Percentiles rank a stretch among this genome's conserved stretches.
These are phyloP conservation scores for Oscheius onirici DNA, from an alignment of 2,888 invertebrate species.

Conservation along the genomic window DNA sequence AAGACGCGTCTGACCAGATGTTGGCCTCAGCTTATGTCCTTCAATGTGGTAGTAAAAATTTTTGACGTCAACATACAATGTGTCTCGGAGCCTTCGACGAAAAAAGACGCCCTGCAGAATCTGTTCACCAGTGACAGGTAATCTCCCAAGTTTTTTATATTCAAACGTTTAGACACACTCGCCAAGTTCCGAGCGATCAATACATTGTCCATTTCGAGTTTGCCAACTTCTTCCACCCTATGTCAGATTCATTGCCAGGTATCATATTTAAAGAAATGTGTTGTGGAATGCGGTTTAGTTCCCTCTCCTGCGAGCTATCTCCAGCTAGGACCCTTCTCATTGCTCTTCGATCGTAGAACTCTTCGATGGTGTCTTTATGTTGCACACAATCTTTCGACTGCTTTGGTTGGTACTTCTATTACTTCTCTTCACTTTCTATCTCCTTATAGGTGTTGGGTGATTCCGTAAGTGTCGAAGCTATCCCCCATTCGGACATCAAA, in stretches of 20 bases:
- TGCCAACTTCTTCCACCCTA: constrained; percentile 91
- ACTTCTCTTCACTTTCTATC: neutral
- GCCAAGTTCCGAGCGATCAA: constrained; percentile 83
- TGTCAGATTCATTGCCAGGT: constrained; percentile 74
- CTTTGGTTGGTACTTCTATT: constrained; percentile 41
- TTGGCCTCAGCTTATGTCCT: constrained; percentile 65
- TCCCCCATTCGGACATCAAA: constrained; percentile 79
- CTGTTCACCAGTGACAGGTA: constrained; percentile 76
- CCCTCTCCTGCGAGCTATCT: constrained; percentile 92
- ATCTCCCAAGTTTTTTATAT: neutral
- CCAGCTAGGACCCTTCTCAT: constrained; percentile 87
- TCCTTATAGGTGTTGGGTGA: constrained; percentile 25
- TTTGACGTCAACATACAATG: constrained; percentile 79
- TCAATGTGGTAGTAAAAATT: constrained; percentile 63
- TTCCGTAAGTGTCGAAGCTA: constrained; percentile 32
- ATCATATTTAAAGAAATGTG: constrained; percentile 10
- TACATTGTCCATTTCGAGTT: constrained; percentile 94
- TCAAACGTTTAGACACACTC: constrained; percentile 32
- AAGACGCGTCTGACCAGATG: constrained; percentile 55
- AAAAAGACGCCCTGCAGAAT: constrained; percentile 83
- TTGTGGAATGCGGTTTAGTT: constrained; percentile 77
- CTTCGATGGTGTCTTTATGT: constrained; percentile 94
- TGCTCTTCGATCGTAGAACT: constrained; percentile 87
- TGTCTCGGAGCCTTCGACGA: constrained; percentile 80
- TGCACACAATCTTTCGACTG: constrained; percentile 85